Percentiles rank a stretch among this genome's conserved stretches.
Evolutionary conservation across 1,140 invertebrate genomes (phyloP).

Genomic region (Ladona fulva): DNA sequence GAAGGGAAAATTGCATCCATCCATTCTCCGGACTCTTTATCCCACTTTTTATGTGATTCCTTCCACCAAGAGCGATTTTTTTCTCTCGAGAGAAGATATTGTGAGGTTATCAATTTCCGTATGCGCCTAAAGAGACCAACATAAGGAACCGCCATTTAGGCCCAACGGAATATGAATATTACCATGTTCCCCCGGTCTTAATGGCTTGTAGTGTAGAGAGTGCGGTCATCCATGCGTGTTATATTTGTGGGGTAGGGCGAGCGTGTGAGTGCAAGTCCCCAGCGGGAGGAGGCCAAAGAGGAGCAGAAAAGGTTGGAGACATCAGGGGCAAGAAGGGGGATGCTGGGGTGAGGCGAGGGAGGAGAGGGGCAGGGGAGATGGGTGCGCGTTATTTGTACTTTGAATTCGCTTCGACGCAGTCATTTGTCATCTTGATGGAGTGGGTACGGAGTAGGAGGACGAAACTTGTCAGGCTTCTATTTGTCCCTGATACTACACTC

Average conservation of each 20-base stretch:
- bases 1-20: too few species aligned
- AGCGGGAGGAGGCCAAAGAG: too few species aligned
- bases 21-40: too few species aligned
- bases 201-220: background rate
- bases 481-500: background rate
- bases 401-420: background rate
- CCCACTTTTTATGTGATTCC: too few species aligned
- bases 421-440: conserved; percentile 9
- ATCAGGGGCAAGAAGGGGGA: background rate
- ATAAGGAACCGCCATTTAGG: too few species aligned
- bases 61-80: too few species aligned
- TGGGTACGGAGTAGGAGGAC: background rate
- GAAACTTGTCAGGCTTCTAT: background rate
- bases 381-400: background rate
- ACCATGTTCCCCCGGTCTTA: background rate
- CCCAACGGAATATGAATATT: background rate
- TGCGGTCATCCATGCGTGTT: background rate
- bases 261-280: background rate
- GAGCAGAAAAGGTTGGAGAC: background rate
- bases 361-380: background rate
- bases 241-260: background rate
- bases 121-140: too few species aligned
- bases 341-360: background rate
- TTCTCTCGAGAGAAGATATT: too few species aligned
- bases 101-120: too few species aligned